These are phyloP conservation scores for Ecliptopera silaceata DNA, from an alignment of 2,888 invertebrate species.

Conservation along the genomic window DNA sequence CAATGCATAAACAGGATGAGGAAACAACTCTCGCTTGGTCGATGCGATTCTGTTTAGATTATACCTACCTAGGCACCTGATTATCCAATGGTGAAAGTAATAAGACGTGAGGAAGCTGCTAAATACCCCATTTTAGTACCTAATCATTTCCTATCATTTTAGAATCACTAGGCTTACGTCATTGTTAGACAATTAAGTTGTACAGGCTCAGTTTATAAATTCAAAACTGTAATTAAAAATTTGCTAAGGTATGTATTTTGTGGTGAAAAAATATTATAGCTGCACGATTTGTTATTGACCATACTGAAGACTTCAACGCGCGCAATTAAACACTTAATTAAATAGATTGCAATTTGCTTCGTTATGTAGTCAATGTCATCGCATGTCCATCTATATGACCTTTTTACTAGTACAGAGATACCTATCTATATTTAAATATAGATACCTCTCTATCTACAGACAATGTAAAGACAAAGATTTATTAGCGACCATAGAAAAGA, in stretches of 20 bases:
- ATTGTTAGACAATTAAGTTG: too few species aligned
- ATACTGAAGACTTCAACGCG: neutral
- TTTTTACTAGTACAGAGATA: too few species aligned
- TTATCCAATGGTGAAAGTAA: slow-evolving; percentile 64
- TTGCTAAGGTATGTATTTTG: too few species aligned
- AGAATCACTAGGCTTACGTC: too few species aligned
- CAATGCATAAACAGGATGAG: slow-evolving; percentile 10
- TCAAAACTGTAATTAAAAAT: too few species aligned
- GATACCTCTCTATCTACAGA: neutral
- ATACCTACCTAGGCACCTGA: neutral
- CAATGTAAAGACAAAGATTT: neutral
- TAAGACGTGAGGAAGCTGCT: slow-evolving; percentile 59
- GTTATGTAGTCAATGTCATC: too few species aligned
- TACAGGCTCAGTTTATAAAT: too few species aligned
- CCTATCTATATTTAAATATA: too few species aligned
- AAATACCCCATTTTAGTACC: slow-evolving; percentile 40
- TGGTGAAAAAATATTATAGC: too few species aligned
- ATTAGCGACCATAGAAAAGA: neutral
- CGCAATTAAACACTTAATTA: neutral
- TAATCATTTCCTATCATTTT: slow-evolving; percentile 35
- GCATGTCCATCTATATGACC: too few species aligned
- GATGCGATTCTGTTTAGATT: neutral
- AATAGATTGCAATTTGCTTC: neutral
- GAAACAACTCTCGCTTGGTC: slow-evolving; percentile 9
- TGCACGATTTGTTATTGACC: neutral